Base-by-base conservation (phyloP, 1,140 invertebrate species). In the Dryas iulia region DNA sequence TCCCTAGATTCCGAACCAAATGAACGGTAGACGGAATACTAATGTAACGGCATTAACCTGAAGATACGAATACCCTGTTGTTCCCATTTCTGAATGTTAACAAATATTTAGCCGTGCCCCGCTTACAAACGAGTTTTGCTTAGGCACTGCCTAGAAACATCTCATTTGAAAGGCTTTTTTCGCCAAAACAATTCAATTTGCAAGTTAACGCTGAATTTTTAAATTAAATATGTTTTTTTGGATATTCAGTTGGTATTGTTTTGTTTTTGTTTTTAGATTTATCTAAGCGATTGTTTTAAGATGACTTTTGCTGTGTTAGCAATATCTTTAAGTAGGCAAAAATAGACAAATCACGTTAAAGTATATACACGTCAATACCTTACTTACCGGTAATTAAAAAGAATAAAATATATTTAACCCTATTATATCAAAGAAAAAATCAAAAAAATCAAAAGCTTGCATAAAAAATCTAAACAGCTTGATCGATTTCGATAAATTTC, bases 21-120 rank as follows among this genome's bases (percentile, higher is more conserved):
- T 66, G 47, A 66, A 66, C 59, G 57, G 56, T 54, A 66, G 64
- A 30, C 64, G 31, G 64, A 59, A 66, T 66, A 59, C 56, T 66
- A 66, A 66, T 66, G 64, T 59, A 58, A 58, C 35, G 64, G 64
- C 64, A 66, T 66, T 66, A 66, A 66, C 64, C 64, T 66, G 28
- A 66, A 59, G 64, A 67, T 59, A 67, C 65, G 60, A 67, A 67
- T 60, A 65, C 53, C 63, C 59, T 60, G 39, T 47, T 47, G 39
- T 47, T 47, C 39, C 39, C 59, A 35, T 67, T 54, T 35, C 65
- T 59, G 65, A 67, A 67, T 67, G 65, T 67, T 67, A 67, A 67
- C 65, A 54, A 71, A 65, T 65, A 65, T 65, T 65, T 65, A 30
- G 63, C 23, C 63, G 63, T 65, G 63, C 35, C 56, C 33, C 54